phyloP scores from a whole-genome alignment of 2,797 vertebrate genomes.

The Harpagifer antarcticus region DNA sequence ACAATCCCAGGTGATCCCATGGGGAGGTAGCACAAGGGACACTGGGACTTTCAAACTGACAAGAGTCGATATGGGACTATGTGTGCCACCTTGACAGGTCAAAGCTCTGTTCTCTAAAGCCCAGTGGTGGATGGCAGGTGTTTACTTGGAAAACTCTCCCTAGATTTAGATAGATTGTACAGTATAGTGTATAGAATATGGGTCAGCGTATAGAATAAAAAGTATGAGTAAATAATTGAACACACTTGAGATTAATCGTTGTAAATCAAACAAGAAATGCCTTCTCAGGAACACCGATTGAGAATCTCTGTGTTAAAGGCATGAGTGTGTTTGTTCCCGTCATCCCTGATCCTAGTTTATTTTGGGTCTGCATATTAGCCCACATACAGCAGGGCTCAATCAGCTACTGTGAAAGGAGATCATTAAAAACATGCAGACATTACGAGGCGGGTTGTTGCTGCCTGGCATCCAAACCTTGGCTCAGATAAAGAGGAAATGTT shows the following conservation, averaged over 20 bases:
- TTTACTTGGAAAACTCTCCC: constrained; percentile 23
- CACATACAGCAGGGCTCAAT: constrained; percentile 50
- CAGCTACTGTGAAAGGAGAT: constrained; percentile 49
- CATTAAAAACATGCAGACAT: constrained; percentile 47
- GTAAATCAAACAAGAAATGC: neutral
- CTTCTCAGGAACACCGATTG: neutral
- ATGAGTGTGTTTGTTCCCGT: neutral
- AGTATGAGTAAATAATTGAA: constrained; percentile 42
- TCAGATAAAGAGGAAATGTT: constrained; percentile 11
- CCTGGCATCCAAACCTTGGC: constrained; percentile 11
- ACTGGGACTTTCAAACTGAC: constrained; percentile 52
- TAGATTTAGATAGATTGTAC: neutral
- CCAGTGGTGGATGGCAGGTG: constrained; percentile 33
- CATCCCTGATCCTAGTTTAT: constrained; percentile 33
- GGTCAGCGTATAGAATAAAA: constrained; percentile 19
- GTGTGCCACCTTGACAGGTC: constrained; percentile 59
- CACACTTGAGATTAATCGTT: neutral
- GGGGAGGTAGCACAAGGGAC: constrained; percentile 18
- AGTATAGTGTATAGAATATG: neutral
- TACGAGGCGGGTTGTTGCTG: neutral
- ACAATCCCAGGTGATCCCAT: constrained; percentile 25
- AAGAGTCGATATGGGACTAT: constrained; percentile 55
- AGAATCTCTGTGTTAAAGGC: neutral
- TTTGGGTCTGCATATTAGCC: constrained; percentile 38
- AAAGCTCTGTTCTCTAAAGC: constrained; percentile 42